Conservation (phyloP, 2,113 vertebrate genomes). For the Caretta caretta region DNA sequence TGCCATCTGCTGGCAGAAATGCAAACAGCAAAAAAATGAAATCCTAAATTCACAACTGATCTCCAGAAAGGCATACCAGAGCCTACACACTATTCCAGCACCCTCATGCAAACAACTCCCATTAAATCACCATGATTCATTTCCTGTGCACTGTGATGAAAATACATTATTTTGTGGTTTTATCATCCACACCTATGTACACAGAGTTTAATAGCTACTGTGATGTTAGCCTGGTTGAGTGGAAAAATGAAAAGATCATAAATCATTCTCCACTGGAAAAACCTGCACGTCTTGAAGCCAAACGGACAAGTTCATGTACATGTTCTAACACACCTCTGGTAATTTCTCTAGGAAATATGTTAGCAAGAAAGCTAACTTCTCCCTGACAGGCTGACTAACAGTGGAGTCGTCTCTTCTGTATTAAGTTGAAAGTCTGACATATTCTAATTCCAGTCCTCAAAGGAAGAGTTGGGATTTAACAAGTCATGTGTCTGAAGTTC, state of each 20-base stretch:
- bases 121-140: not conserved
- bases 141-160: not conserved
- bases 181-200: not conserved
- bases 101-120: not conserved
- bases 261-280: not conserved
- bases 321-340: not conserved
- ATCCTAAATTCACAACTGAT: not conserved
- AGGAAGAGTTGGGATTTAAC: not conserved
- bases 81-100: too few species aligned
- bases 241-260: not conserved
- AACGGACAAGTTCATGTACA: not conserved
- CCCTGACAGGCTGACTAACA: not conserved
- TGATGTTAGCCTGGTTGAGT: not conserved
- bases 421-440: not conserved
- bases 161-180: not conserved
- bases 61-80: too few species aligned
- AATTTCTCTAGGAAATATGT: not conserved
- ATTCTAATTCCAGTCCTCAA: not conserved
- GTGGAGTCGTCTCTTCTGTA: not conserved
- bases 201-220: not conserved
- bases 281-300: not conserved
- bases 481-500: not conserved
- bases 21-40: not conserved
- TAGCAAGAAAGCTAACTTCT: not conserved
- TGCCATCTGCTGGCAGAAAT: not conserved